Conservation (phyloP, 37 sponge, comb jelly and placozoan species). For the Oopsacas minuta region DNA sequence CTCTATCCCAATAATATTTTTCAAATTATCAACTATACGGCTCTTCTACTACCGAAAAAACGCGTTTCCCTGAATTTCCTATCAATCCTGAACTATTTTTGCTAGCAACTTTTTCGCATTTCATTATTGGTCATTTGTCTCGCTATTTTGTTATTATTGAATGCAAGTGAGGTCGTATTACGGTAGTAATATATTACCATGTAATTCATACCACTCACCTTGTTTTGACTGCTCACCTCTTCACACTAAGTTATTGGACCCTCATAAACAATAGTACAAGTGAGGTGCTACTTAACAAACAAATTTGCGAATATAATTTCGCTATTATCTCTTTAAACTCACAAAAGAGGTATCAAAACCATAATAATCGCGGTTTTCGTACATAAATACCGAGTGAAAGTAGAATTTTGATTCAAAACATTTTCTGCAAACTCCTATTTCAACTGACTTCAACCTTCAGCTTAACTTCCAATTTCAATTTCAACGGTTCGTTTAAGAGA, state of each 20-base stretch:
- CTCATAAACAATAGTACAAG: neutral
- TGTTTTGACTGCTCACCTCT: conserved; percentile 14
- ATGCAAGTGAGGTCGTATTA: neutral
- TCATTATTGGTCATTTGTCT: no score
- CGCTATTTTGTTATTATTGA: no score
- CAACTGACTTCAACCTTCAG: neutral
- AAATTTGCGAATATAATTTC: neutral
- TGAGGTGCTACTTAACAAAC: neutral
- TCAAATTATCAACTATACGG: no score
- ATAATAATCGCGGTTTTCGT: neutral
- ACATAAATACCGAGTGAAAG: neutral
- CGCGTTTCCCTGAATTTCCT: no score
- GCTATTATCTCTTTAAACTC: conserved; percentile 7
- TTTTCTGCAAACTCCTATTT: neutral
- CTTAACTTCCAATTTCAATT: neutral
- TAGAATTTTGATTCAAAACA: neutral
- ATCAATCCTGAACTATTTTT: no score
- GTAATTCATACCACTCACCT: neutral
- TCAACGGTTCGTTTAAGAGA: no score
- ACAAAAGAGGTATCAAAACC: neutral
- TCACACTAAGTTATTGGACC: neutral
- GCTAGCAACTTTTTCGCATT: no score
- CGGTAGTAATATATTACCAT: neutral
- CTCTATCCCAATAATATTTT: no score
- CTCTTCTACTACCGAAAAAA: no score